These are phyloP conservation scores for Ursus arctos DNA, from an alignment of 2,113 vertebrate species.

Conservation along the genomic window DNA sequence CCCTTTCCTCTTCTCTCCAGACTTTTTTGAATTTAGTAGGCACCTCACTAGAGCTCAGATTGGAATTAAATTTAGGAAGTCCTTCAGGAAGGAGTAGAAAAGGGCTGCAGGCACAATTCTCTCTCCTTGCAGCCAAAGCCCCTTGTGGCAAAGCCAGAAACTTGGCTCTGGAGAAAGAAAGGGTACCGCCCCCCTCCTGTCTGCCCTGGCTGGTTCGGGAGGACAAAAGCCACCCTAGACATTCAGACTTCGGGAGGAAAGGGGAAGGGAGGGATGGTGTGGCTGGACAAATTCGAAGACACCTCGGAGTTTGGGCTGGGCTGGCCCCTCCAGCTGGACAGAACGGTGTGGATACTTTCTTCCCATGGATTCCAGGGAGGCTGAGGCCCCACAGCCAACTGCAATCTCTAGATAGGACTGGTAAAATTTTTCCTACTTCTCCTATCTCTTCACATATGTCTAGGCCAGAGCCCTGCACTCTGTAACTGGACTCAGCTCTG, in stretches of 20 bases:
- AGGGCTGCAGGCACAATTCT: background rate
- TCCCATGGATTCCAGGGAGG: background rate
- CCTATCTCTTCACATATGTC: background rate
- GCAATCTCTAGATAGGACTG: background rate
- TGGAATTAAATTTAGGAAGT: background rate
- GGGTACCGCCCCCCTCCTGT: background rate
- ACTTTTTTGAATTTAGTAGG: constrained; percentile 8
- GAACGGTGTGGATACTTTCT: constrained; percentile 10
- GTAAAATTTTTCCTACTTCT: background rate
- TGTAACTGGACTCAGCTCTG: background rate
- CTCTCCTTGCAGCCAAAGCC: background rate
- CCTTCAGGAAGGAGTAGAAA: background rate
- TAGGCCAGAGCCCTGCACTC: background rate
- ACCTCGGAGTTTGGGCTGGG: background rate
- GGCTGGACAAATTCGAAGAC: background rate
- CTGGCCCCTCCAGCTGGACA: background rate
- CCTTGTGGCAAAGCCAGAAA: constrained; percentile 44
- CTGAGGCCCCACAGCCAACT: background rate
- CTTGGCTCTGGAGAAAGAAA: background rate
- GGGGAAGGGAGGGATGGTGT: background rate
- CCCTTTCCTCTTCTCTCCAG: background rate
- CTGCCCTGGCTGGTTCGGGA: background rate
- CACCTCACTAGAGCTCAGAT: background rate
- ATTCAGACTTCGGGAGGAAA: constrained; percentile 1
- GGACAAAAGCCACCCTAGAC: constrained; percentile 57